Evolutionary conservation across 2,888 invertebrate genomes (phyloP).

Genomic region (Agonopterix subpropinquella): DNA sequence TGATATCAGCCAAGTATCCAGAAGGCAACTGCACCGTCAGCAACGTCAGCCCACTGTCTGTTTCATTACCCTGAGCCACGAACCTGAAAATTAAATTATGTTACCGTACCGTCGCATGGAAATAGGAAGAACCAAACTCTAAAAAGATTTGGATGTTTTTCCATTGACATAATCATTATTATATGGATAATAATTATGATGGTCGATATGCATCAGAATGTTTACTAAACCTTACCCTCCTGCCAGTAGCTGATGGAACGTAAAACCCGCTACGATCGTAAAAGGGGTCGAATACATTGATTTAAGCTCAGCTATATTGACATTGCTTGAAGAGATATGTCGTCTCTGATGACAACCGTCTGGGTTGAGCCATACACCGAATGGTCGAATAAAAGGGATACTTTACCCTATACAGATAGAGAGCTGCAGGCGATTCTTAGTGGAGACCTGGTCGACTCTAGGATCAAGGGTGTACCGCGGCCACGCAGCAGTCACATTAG

Average conservation of each 20-base stretch:
- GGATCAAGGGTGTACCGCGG: constrained; percentile 92
- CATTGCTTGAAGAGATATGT: no score
- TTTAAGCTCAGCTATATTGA: no score
- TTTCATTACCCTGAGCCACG: constrained; percentile 78
- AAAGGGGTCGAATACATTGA: no score
- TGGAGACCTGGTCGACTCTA: constrained; percentile 87
- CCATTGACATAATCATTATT: no score
- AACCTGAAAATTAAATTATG: constrained; percentile 64
- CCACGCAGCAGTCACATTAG: constrained; percentile 91
- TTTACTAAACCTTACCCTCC: no score
- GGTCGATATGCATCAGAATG: no score
- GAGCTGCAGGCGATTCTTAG: constrained; percentile 84
- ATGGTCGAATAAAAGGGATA: background rate
- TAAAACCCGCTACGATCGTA: no score
- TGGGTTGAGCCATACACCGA: no score
- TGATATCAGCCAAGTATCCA: constrained; percentile 90
- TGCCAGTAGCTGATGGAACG: no score
- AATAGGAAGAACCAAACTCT: background rate
- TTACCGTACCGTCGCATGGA: background rate
- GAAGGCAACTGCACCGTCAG: constrained; percentile 93
- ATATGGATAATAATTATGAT: no score
- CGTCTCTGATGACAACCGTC: no score
- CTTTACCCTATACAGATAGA: constrained; percentile 86
- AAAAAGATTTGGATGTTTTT: no score
- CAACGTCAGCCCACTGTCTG: constrained; percentile 91